Base-by-base conservation (phyloP, 1,140 invertebrate species). In the Metaphire vulgaris region DNA sequence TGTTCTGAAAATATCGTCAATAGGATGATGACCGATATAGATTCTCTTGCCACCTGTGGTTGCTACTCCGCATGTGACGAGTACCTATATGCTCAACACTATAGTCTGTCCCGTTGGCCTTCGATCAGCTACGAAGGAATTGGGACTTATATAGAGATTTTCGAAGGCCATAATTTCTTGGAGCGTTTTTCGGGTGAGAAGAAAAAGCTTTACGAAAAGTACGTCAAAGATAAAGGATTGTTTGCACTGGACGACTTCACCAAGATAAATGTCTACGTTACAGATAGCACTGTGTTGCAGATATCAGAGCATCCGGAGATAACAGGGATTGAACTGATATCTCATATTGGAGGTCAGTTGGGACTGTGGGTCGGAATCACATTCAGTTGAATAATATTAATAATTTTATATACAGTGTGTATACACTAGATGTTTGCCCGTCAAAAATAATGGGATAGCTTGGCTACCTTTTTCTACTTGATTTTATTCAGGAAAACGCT, bases 331-430 rank as follows among this genome's bases (percentile, higher is more conserved):
- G 12, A 69, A 33, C 64, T 78, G 14, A 56, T 78, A 15, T 78
- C 77, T 28, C 74, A 78, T 41, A 76, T 78, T 21, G 77, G 77
- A 29, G 77, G 77, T n/a, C 74, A 76, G 56, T 66, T 78, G 33
- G 77, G 77, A 16, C 26, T 78, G 2, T 78, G 74, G 74, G 76
- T 78, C 31, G 77, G 41, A 56, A 21, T 56, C n/a, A n/a, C n/a
- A n/a, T n/a, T n/a, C n/a, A n/a, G n/a, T n/a, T n/a, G n/a, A n/a
- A n/a, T n/a, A n/a, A n/a, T n/a, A n/a, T n/a, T n/a, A n/a, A n/a
- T n/a, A n/a, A n/a, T n/a, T n/a, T n/a, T n/a, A n/a, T n/a, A n/a
- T n/a, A n/a, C n/a, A n/a, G n/a, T n/a, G n/a, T n/a, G n/a, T n/a
- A n/a, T n/a, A n/a, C n/a, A n/a, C n/a, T n/a, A n/a, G n/a, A n/a